Conservation (phyloP, 2,797 vertebrate species). For the Momotus momota region DNA sequence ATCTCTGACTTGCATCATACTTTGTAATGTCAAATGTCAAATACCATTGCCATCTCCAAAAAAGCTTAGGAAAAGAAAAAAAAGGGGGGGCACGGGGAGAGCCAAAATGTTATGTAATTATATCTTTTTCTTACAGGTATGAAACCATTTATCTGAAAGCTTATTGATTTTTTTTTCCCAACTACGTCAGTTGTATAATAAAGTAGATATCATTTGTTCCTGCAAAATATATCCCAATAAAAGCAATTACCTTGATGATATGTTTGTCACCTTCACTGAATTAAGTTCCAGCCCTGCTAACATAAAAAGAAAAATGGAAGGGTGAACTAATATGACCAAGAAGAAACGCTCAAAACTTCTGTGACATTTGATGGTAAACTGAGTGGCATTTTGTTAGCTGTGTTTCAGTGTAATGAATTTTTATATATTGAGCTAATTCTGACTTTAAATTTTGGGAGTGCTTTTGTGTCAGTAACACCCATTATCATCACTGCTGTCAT, state of each 20-base stretch:
- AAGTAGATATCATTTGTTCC: not conserved
- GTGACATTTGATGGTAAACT: not conserved
- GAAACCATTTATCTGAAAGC: not conserved
- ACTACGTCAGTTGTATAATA: not conserved
- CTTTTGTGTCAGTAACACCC: not conserved
- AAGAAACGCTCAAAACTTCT: not conserved
- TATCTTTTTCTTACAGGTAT: not conserved
- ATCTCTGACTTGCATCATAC: not conserved
- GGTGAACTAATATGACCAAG: not conserved
- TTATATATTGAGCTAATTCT: not conserved
- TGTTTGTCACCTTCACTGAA: not conserved
- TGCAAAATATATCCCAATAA: not conserved
- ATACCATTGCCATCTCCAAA: not conserved
- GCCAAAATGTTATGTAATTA: not conserved
- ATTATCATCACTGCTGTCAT: not conserved
- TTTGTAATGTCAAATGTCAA: not conserved
- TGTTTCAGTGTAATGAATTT: not conserved
- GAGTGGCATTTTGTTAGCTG: not conserved
- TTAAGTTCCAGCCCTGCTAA: not conserved
- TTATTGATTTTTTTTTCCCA: not conserved
- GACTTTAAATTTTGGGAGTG: not conserved
- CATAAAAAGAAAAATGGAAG: not conserved
- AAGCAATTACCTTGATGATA: not conserved
- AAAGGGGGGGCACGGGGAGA: too few relatives aligned
- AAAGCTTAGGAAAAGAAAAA: too few relatives aligned